These are phyloP conservation scores for Phyllopteryx taeniolatus DNA, from an alignment of 2,113 vertebrate genomes.

Conservation along the genomic window DNA sequence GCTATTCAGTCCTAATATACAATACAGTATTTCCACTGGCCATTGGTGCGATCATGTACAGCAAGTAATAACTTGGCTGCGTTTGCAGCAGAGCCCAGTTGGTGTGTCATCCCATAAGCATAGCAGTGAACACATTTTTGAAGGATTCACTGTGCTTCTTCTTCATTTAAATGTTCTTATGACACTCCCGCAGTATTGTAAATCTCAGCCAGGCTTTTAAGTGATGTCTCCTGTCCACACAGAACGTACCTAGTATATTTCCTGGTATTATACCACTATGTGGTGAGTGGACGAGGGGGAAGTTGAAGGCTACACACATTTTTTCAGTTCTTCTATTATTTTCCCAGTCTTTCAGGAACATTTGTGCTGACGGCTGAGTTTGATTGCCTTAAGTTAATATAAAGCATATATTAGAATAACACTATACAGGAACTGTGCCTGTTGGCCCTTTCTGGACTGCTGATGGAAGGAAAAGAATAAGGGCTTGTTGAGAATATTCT, in stretches of 20 bases:
- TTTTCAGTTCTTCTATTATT: conserved; percentile 21
- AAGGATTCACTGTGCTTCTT: conserved; percentile 53
- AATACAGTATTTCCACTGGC: conserved; percentile 52
- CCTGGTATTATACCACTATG: conserved; percentile 19
- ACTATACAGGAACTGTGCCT: conserved; percentile 60
- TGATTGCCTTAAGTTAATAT: conserved; percentile 71
- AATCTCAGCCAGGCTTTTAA: conserved; percentile 40
- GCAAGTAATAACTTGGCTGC: conserved; percentile 51
- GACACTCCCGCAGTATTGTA: conserved; percentile 62
- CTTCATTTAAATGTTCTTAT: conserved; percentile 27
- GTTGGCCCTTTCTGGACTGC: conserved; percentile 44
- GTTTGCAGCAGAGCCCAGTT: conserved; percentile 46
- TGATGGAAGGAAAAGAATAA: conserved; percentile 32
- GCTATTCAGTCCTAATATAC: conserved; percentile 42
- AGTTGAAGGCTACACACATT: conserved; percentile 18
- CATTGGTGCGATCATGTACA: conserved; percentile 41
- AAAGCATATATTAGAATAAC: conserved; percentile 36
- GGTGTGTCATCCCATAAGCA: conserved; percentile 45
- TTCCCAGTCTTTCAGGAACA: conserved; percentile 23
- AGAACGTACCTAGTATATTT: conserved; percentile 6
- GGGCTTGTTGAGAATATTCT: conserved; percentile 42
- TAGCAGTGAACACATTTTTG: conserved; percentile 45
- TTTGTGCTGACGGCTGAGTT: conserved; percentile 42
- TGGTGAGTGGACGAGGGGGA: conserved; percentile 21
- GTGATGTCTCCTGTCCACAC: conserved; percentile 31